Evolutionary conservation across 2,113 vertebrate species (phyloP), one percentile per base, ranked within the genome.

Genomic region (Carassius carassius): DNA sequence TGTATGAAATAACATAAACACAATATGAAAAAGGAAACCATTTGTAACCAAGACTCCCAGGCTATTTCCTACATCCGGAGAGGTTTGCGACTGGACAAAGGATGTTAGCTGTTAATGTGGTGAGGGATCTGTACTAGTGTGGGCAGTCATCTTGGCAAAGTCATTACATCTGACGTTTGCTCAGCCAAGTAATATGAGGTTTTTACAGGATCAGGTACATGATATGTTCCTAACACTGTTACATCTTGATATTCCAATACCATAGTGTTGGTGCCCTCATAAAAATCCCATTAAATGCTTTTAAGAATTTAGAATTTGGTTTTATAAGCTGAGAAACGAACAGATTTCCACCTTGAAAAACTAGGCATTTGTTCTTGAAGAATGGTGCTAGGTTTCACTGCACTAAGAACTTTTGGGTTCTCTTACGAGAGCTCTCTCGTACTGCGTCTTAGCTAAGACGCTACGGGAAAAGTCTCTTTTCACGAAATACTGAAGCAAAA

Each of bases 1-100:
- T 44, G 77, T 63, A 63, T 79, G 58, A 63, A 79, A 79, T 79
- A 79, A 63, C 58, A 44, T 79, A 63, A 79, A 29, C 77, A 79
- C 77, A 79, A 44, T 47, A 63, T 79, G 58, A 79, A 63, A 79
- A 62, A 78, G 56, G 32, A 78, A 78, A 79, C 32, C 56, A 1
- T 23, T 63, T 63, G 77, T 79, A 63, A 79, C 56, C 62, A 69
- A 69, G 23, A 32, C 60, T 65, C 44, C 23, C 29, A 78, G 12
- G 49, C 76, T 78, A 29, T 60, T 78, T 78, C 54, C 76, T 78
- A n/a, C 32, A 78, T 58, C 76, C 62, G 1, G 79, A 69, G 10
- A 81, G 25, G 62, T 49, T 69, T 69, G 69, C 44, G 16, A 16
- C 79, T 81, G 78, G 60, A 81, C 14, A 69, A 49, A 81, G n/a